Evolutionary conservation across 2,888 invertebrate genomes (phyloP).

Genomic region (Caprella mutica): DNA sequence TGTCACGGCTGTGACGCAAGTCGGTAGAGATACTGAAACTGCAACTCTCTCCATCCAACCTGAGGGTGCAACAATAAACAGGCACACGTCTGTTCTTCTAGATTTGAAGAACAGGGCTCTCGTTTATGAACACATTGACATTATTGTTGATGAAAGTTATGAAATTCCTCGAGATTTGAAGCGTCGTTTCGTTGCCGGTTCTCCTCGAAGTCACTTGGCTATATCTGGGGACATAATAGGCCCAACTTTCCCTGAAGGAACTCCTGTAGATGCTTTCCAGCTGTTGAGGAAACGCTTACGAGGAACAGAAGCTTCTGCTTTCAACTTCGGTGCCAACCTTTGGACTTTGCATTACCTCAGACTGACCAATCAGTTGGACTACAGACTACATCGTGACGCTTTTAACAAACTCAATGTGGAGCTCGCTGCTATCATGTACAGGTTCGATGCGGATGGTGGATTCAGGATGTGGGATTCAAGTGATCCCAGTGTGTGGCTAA

Average conservation of each 20-base stretch:
- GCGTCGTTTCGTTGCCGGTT: slow-evolving; percentile 47
- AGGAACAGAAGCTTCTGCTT: slow-evolving; percentile 46
- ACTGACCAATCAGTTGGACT: slow-evolving; percentile 45
- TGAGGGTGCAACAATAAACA: slow-evolving; percentile 46
- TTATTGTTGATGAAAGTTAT: slow-evolving; percentile 47
- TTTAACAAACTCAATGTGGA: slow-evolving; percentile 40
- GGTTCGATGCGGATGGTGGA: slow-evolving; percentile 39
- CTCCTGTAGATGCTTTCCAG: slow-evolving; percentile 38
- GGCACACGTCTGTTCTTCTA: slow-evolving; percentile 47
- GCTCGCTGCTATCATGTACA: slow-evolving; percentile 40
- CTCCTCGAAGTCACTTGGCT: slow-evolving; percentile 44
- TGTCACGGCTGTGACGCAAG: slow-evolving; percentile 45
- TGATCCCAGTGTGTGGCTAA: slow-evolving; percentile 43
- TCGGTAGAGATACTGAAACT: slow-evolving; percentile 40
- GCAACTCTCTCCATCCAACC: slow-evolving; percentile 38
- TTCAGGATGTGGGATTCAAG: slow-evolving; percentile 42
- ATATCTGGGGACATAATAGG: slow-evolving; percentile 37
- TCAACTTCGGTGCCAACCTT: slow-evolving; percentile 47
- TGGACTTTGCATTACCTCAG: slow-evolving; percentile 47
- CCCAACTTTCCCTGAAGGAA: slow-evolving; percentile 31
- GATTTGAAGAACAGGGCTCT: slow-evolving; percentile 47
- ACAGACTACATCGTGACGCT: slow-evolving; percentile 37
- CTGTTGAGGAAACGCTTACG: slow-evolving; percentile 43
- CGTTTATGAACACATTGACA: slow-evolving; percentile 45
- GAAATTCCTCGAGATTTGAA: slow-evolving; percentile 44